phyloP scores from a whole-genome alignment of 2,888 invertebrate species.

The Emesis russula region DNA sequence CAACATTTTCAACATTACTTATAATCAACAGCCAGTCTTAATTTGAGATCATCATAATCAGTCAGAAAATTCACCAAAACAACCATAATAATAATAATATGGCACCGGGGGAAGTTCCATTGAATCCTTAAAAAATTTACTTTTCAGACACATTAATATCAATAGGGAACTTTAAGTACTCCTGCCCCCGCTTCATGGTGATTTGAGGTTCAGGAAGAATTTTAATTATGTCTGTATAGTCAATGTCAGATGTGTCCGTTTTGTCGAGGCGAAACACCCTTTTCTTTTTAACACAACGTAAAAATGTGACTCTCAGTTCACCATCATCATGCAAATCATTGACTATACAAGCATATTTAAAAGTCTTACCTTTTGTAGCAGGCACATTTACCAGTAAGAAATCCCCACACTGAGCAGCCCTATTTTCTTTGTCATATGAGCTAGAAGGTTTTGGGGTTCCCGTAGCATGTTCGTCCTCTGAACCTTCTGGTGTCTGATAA shows the following conservation, averaged over 20 bases:
- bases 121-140: not conserved
- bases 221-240: constrained; percentile 1
- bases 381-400: not conserved
- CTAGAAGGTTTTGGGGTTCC: not conserved
- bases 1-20: not conserved
- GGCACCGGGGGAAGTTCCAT: not conserved
- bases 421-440: not conserved
- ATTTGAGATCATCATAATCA: not conserved
- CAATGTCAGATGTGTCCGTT: not conserved
- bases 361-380: constrained; percentile 1
- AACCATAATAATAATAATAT: not conserved
- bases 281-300: not conserved
- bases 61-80: not conserved
- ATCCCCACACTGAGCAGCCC: not conserved
- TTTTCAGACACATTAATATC: not conserved
- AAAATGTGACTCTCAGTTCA: constrained; percentile 1
- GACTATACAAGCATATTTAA: constrained; percentile 8
- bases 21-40: not conserved
- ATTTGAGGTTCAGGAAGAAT: not conserved
- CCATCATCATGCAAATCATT: constrained; percentile 5
- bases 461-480: not conserved
- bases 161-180: not conserved
- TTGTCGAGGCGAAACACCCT: not conserved
- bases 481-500: not conserved
- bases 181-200: not conserved